Percentiles rank a stretch among this genome's conserved stretches.
Evolutionary conservation across 2,888 invertebrate species (phyloP).

Genomic region (Sminthurides aquaticus): DNA sequence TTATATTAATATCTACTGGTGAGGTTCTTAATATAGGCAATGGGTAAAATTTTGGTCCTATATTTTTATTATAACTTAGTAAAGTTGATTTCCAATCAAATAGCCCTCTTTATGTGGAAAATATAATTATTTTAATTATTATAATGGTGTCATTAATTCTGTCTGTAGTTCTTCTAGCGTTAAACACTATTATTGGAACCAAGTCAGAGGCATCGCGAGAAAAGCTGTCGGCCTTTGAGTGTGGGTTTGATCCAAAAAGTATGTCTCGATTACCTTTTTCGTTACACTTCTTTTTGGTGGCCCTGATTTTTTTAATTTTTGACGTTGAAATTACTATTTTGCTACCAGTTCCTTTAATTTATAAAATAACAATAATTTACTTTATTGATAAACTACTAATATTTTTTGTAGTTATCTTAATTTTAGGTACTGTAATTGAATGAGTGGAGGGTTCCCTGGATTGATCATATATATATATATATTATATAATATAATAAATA

Average conservation of each 20-base stretch:
- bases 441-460: constrained; percentile 58
- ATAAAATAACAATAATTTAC: constrained; percentile 57
- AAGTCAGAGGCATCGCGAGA: constrained; percentile 60
- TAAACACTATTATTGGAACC: constrained; percentile 48
- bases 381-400: too few species aligned
- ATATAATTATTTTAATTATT: constrained; percentile 51
- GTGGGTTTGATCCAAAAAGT: too few species aligned
- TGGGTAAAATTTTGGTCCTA: too few species aligned
- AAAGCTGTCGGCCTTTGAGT: too few species aligned
- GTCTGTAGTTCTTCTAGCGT: constrained; percentile 46
- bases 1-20: constrained; percentile 62
- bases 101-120: constrained; percentile 55
- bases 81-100: constrained; percentile 67
- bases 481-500: too few species aligned
- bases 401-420: too few species aligned
- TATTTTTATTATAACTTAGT: too few species aligned
- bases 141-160: constrained; percentile 46
- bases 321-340: constrained; percentile 63
- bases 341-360: too few species aligned
- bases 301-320: too few species aligned
- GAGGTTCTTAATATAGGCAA: constrained; percentile 52
- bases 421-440: constrained; percentile 53
- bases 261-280: constrained; percentile 56
- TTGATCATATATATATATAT: too few species aligned
- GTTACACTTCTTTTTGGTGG: constrained; percentile 58